Conservation (phyloP, 2,797 vertebrate genomes). For the Luscinia luscinia region DNA sequence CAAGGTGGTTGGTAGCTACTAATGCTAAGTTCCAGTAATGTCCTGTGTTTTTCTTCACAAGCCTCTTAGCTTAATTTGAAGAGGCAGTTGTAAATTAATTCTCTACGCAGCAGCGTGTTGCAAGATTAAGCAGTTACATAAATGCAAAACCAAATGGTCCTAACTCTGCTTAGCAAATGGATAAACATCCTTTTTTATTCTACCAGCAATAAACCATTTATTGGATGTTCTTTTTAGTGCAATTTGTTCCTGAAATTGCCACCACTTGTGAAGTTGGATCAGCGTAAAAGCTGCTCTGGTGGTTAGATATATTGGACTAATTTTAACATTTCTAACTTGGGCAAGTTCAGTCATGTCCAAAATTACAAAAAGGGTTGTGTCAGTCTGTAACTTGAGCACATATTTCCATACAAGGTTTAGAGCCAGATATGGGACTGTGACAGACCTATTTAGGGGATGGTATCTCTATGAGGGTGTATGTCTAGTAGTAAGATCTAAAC, state of each 20-base stretch:
- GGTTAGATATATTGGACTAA: not conserved
- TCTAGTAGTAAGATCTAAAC: not conserved
- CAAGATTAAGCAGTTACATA: not conserved
- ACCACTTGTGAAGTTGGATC: not conserved
- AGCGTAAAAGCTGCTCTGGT: not conserved
- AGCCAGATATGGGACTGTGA: not conserved
- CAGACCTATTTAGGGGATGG: not conserved
- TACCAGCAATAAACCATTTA: not conserved
- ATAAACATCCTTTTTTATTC: constrained; percentile 12
- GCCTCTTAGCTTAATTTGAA: not conserved
- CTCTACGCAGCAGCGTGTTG: not conserved
- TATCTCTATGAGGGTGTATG: not conserved
- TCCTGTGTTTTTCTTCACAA: not conserved
- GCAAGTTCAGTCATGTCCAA: not conserved
- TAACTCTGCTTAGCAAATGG: not conserved
- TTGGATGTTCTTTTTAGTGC: not conserved
- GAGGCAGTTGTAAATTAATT: constrained; percentile 18
- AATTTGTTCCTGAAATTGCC: constrained; percentile 16
- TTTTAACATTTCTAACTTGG: not conserved
- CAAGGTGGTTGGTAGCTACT: not conserved
- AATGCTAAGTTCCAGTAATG: not conserved
- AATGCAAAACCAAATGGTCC: constrained; percentile 22
- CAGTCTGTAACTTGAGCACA: not conserved
- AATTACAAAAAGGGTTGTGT: not conserved
- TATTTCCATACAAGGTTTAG: not conserved